Conservation (phyloP, 2,888 invertebrate genomes). For the Metopia argyrocephala region DNA sequence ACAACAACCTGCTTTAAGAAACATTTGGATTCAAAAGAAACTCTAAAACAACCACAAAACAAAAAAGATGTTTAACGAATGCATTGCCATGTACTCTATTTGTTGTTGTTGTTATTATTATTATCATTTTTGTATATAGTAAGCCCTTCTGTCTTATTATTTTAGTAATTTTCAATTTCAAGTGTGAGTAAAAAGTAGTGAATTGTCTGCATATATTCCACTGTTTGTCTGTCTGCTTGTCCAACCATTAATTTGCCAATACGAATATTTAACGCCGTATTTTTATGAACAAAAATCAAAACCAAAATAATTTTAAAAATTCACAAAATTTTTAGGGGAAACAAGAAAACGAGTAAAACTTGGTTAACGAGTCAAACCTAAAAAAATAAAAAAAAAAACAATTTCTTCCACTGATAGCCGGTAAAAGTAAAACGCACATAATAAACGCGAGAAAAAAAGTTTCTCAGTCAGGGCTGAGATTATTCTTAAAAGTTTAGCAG, state of each 20-base stretch:
- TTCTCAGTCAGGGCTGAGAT: slow-evolving; percentile 40
- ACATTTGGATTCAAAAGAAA: slow-evolving; percentile 45
- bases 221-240: neutral
- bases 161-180: slow-evolving; percentile 58
- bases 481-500: slow-evolving; percentile 52
- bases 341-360: slow-evolving; percentile 54
- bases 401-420: neutral
- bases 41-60: slow-evolving; percentile 38
- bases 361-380: slow-evolving; percentile 46
- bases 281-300: slow-evolving; percentile 53
- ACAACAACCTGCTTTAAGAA: slow-evolving; percentile 67
- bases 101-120: slow-evolving; percentile 13
- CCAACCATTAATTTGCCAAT: neutral
- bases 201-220: slow-evolving; percentile 26
- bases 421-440: slow-evolving; percentile 26
- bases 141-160: slow-evolving; percentile 50
- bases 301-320: slow-evolving; percentile 45
- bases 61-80: neutral
- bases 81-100: neutral
- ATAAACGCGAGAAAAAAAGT: slow-evolving; percentile 41
- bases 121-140: slow-evolving; percentile 30
- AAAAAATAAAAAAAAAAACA: neutral
- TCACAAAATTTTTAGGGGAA: slow-evolving; percentile 20
- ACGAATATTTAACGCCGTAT: slow-evolving; percentile 49
- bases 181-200: slow-evolving; percentile 51